phyloP scores from a whole-genome alignment of 2,113 vertebrate genomes.

The Aptenodytes patagonicus region DNA sequence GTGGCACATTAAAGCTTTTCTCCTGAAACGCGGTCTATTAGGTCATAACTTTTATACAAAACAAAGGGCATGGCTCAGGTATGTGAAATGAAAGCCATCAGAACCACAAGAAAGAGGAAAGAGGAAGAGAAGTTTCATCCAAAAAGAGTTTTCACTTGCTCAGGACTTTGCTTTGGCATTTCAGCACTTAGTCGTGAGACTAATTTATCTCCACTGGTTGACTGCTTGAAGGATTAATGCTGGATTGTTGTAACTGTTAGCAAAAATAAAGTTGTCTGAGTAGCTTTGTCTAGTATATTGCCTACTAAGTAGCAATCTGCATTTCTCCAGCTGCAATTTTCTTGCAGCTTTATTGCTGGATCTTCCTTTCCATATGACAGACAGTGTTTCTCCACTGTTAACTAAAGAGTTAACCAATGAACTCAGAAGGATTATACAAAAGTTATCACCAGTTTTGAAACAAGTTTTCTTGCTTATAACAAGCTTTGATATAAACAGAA shows the following conservation, averaged over 20 bases:
- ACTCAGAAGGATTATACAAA: not conserved
- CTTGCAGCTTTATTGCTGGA: not conserved
- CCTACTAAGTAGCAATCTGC: not conserved
- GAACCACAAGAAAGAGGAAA: constrained; percentile 1
- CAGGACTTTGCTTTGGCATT: not conserved
- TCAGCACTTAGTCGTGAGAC: constrained; percentile 9
- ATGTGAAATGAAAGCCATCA: not conserved
- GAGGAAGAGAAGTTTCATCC: not conserved
- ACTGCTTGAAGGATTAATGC: not conserved
- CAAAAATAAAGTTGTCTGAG: not conserved
- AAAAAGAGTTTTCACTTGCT: constrained; percentile 18
- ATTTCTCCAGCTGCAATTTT: not conserved
- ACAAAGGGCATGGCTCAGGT: not conserved
- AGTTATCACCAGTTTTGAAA: not conserved
- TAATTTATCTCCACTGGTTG: not conserved
- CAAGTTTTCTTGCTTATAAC: not conserved
- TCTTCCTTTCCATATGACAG: not conserved
- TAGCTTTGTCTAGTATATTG: not conserved
- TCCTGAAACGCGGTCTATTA: not conserved
- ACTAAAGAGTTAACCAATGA: not conserved
- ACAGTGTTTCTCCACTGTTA: not conserved
- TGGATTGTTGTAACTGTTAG: not conserved
- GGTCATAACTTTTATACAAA: not conserved
- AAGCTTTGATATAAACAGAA: not conserved
- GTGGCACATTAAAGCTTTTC: not conserved